Conservation (phyloP, 2,113 vertebrate species). For the Calyptomena viridis region DNA sequence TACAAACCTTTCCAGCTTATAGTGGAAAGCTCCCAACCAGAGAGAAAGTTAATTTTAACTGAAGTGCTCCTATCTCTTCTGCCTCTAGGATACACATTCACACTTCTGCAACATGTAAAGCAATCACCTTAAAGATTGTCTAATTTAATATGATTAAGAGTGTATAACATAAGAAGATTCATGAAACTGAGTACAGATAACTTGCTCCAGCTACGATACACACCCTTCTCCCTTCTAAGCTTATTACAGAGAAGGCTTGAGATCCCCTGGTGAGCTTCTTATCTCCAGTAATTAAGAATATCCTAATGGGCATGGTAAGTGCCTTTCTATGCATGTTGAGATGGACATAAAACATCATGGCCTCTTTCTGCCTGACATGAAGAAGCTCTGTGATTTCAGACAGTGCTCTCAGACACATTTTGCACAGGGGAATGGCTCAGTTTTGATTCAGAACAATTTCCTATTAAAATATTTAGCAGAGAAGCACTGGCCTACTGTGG, state of each 20-base stretch:
- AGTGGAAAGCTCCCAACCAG: neutral
- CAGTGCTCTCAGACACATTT: neutral
- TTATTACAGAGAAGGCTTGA: slow-evolving; percentile 30
- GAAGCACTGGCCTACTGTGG: neutral
- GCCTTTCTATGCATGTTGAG: slow-evolving; percentile 27
- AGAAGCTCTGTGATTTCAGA: slow-evolving; percentile 21
- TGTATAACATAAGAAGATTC: slow-evolving; percentile 42
- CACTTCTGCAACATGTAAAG: slow-evolving; percentile 26
- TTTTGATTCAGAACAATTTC: slow-evolving; percentile 30
- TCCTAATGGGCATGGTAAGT: slow-evolving; percentile 49
- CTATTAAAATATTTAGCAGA: slow-evolving; percentile 44
- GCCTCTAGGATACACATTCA: neutral
- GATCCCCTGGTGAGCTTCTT: slow-evolving; percentile 35
- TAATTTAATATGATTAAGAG: slow-evolving; percentile 44
- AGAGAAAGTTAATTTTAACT: slow-evolving; percentile 8
- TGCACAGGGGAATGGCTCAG: neutral
- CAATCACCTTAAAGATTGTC: slow-evolving; percentile 25
- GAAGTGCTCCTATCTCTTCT: neutral
- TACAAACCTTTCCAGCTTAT: neutral
- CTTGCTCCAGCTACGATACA: slow-evolving; percentile 17
- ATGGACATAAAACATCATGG: slow-evolving; percentile 20
- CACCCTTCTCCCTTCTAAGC: slow-evolving; percentile 18
- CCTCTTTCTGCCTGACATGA: neutral
- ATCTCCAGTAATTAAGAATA: slow-evolving; percentile 58
- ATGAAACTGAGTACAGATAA: slow-evolving; percentile 2